Conservation (phyloP, 2,888 invertebrate species). For the Dyspetes luteomarginatus region DNA sequence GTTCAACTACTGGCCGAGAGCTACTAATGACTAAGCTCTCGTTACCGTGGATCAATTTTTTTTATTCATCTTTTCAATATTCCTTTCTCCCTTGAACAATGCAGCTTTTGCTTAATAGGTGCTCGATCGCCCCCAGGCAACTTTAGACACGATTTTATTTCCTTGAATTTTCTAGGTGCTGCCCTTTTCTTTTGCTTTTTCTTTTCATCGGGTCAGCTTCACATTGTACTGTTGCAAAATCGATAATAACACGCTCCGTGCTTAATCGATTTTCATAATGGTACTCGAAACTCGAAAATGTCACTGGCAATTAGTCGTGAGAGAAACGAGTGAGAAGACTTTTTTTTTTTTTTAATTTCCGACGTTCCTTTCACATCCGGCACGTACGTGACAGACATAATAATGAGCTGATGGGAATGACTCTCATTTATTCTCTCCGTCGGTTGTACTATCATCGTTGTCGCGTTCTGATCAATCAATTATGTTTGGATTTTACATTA, state of each 20-base stretch:
- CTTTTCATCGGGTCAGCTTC: conserved; percentile 8
- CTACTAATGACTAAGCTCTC: background rate
- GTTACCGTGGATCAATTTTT: background rate
- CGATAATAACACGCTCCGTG: conserved; percentile 13
- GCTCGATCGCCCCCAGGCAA: conserved; percentile 50
- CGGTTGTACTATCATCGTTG: background rate
- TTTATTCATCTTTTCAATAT: conserved; percentile 16
- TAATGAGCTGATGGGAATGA: conserved; percentile 43
- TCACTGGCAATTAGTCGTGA: conserved; percentile 13
- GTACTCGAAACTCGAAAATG: background rate
- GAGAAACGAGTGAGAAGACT: background rate
- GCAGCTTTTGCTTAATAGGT: conserved; percentile 29
- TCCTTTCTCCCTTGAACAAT: conserved; percentile 21
- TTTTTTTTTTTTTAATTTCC: background rate
- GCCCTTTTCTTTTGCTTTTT: background rate
- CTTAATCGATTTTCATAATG: background rate
- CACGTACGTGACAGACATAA: conserved; percentile 49
- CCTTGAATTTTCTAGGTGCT: background rate
- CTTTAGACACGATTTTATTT: conserved; percentile 39
- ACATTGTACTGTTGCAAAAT: conserved; percentile 22
- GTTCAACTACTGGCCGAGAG: background rate
- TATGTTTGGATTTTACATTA: background rate
- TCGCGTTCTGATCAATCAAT: conserved; percentile 33
- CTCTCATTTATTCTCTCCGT: conserved; percentile 27
- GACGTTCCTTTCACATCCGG: background rate